A percentile compares a stretch with the other conserved stretches of the same genome.
Conservation (phyloP, 2,113 vertebrate species). For the Hylia prasina region DNA sequence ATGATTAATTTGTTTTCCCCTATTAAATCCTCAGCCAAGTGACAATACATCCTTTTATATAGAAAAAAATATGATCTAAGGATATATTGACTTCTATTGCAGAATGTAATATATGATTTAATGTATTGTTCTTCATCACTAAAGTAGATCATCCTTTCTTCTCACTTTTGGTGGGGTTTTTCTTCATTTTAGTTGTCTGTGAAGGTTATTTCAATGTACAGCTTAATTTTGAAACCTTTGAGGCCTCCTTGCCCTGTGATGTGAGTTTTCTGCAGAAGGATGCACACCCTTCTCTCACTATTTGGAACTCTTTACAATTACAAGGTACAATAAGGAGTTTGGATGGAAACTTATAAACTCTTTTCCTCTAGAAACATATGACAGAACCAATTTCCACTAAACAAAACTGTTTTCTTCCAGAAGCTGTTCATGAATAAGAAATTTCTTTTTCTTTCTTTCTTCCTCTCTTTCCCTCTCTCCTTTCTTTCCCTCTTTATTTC, state of each 20-base stretch:
- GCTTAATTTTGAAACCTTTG: background rate
- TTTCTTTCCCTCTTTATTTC: background rate
- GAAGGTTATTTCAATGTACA: background rate
- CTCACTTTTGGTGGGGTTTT: background rate
- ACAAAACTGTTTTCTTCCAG: background rate
- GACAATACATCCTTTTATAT: background rate
- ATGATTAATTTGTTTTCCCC: background rate
- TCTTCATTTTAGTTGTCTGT: background rate
- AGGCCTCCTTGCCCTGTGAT: background rate
- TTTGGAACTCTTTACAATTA: background rate
- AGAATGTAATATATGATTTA: accelerated
- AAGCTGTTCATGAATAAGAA: too few species aligned
- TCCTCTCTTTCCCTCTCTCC: too few species aligned
- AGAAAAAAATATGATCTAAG: background rate
- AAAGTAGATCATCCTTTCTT: background rate
- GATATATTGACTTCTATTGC: background rate
- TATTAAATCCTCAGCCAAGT: background rate
- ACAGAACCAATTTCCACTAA: background rate
- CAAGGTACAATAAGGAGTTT: background rate
- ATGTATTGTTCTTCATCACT: background rate
- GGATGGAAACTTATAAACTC: background rate
- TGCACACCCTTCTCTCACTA: background rate
- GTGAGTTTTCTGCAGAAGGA: background rate
- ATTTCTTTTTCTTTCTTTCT: too few species aligned
- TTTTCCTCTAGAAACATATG: background rate